Evolutionary conservation across 2,797 vertebrate species (phyloP).

Genomic region (Poeciliopsis paucimaculata): DNA sequence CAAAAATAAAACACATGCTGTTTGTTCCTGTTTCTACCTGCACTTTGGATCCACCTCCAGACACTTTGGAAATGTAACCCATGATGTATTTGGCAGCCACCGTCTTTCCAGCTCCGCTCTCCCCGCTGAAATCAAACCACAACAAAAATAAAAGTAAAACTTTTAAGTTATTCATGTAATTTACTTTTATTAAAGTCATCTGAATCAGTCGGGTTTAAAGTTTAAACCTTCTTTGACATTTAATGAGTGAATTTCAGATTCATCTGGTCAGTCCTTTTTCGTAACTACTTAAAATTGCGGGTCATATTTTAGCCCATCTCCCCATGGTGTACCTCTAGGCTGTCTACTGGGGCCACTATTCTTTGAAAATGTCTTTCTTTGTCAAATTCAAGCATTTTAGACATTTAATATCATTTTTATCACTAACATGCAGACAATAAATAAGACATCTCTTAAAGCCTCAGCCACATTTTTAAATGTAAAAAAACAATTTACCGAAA

Average conservation of each 20-base stretch:
- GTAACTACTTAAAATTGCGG: background rate
- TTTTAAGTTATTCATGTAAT: background rate
- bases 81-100: conserved; percentile 99
- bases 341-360: background rate
- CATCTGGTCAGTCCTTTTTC: background rate
- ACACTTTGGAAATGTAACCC: conserved; percentile 99
- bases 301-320: background rate
- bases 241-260: background rate
- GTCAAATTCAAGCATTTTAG: background rate
- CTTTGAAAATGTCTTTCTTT: background rate
- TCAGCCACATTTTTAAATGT: background rate
- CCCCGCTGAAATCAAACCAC: conserved; percentile 81
- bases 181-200: background rate
- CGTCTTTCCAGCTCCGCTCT: conserved; percentile 97
- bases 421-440: background rate
- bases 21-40: conserved; percentile 80
- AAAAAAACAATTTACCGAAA: background rate
- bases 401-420: background rate
- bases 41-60: conserved; percentile 95
- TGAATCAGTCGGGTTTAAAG: background rate
- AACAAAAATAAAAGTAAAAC: background rate
- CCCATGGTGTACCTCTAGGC: background rate
- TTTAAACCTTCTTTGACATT: too few relatives aligned
- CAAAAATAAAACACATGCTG: background rate
- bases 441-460: background rate